Evolutionary conservation across 2,888 invertebrate species (phyloP).

Genomic region (Prosopocoilus inquinatus): DNA sequence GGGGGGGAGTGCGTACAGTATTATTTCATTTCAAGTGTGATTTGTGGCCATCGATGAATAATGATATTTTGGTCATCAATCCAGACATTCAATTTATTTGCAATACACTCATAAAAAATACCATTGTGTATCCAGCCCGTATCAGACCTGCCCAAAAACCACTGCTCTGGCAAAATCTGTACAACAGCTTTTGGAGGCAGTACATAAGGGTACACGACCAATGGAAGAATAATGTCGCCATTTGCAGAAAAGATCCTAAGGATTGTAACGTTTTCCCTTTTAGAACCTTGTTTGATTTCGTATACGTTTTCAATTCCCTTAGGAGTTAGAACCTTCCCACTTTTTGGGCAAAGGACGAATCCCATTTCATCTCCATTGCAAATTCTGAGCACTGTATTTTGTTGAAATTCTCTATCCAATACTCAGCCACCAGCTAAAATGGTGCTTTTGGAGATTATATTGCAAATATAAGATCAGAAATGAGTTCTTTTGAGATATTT

Average conservation of each 20-base stretch:
- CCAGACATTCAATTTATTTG: conserved; percentile 24
- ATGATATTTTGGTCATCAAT: conserved; percentile 19
- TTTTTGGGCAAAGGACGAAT: conserved; percentile 39
- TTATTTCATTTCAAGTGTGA: conserved; percentile 33
- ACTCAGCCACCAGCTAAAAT: too few species aligned
- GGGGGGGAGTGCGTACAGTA: conserved; percentile 31
- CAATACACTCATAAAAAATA: conserved; percentile 28
- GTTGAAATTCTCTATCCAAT: too few species aligned
- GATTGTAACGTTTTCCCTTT: conserved; percentile 38
- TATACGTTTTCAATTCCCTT: conserved; percentile 30
- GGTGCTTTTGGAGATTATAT: too few species aligned
- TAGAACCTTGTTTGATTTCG: conserved; percentile 34
- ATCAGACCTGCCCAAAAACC: conserved; percentile 34
- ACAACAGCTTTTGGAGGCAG: conserved; percentile 14
- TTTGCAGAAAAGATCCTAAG: conserved; percentile 38
- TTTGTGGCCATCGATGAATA: conserved; percentile 35
- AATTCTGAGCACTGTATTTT: conserved; percentile 23
- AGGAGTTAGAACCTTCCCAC: conserved; percentile 29
- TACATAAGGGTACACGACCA: conserved; percentile 21
- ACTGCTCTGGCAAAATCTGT: conserved; percentile 35
- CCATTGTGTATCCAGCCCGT: conserved; percentile 26
- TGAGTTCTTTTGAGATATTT: too few species aligned
- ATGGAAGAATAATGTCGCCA: conserved; percentile 31
- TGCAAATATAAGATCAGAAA: too few species aligned
- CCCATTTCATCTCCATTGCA: conserved; percentile 42